Evolutionary conservation across 2,113 vertebrate genomes (phyloP).

Genomic region (Cricetomys ansorgei): DNA sequence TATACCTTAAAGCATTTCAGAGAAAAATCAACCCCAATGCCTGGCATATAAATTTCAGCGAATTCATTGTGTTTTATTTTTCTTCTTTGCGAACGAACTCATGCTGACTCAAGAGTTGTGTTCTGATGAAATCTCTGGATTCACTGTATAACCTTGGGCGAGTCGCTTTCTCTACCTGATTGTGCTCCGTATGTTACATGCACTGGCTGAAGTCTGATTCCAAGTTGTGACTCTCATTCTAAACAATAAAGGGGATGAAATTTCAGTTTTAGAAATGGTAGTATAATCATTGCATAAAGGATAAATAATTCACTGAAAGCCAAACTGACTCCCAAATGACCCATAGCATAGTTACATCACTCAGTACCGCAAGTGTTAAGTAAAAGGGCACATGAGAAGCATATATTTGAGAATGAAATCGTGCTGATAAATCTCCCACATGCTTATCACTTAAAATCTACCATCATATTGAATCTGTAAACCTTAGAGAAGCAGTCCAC

Average conservation of each 20-base stretch:
- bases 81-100: not conserved
- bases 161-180: not conserved
- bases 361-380: not conserved
- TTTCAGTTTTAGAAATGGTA: not conserved
- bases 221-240: not conserved
- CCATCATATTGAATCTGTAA: not conserved
- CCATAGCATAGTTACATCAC: not conserved
- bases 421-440: not conserved
- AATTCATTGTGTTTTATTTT: not conserved
- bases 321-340: not conserved
- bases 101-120: not conserved
- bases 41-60: not conserved
- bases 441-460: conserved; percentile 1
- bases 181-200: not conserved
- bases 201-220: not conserved
- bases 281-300: not conserved
- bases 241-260: not conserved
- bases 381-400: not conserved
- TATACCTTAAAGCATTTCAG: not conserved
- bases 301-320: conserved; percentile 7
- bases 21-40: not conserved
- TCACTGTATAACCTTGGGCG: not conserved
- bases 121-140: not conserved
- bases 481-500: conserved; percentile 11
- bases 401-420: conserved; percentile 37